Conservation (phyloP, 2,888 invertebrate genomes). For the Epirrhoe tristata region DNA sequence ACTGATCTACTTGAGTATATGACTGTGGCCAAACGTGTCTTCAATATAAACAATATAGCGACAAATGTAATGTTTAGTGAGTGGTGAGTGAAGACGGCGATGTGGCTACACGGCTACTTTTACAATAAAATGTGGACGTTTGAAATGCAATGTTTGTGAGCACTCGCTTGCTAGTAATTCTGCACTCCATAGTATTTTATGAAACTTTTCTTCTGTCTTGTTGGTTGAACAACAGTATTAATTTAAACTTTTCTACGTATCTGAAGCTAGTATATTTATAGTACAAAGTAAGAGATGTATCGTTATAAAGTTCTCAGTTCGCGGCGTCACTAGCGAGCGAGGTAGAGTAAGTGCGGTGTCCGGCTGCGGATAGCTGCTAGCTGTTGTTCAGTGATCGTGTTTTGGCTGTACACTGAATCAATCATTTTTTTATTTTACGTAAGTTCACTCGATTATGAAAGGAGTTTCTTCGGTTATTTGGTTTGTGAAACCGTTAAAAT, state of each 20-base stretch:
- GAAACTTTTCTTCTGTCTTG: constrained; percentile 32
- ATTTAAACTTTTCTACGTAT: constrained; percentile 27
- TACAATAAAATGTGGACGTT: constrained; percentile 37
- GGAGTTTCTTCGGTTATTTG: constrained; percentile 51
- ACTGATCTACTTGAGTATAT: constrained; percentile 4
- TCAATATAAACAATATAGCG: constrained; percentile 19
- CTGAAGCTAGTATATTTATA: constrained; percentile 49
- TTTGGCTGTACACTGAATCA: constrained; percentile 57
- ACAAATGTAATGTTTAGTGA: constrained; percentile 26
- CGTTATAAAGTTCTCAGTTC: constrained; percentile 24
- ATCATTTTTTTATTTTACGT: constrained; percentile 53
- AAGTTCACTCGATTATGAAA: constrained; percentile 53
- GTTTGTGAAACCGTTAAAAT: constrained; percentile 62
- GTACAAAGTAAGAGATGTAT: constrained; percentile 53
- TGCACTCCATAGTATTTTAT: constrained; percentile 33
- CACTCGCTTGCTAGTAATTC: constrained; percentile 66
- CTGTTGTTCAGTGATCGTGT: constrained; percentile 59
- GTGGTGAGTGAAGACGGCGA: constrained; percentile 31
- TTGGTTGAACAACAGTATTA: constrained; percentile 36
- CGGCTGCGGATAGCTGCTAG: constrained; percentile 58
- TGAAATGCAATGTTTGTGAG: constrained; percentile 35
- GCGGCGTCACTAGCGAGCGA: constrained; percentile 65
- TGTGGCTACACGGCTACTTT: constrained; percentile 28
- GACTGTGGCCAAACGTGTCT: constrained; percentile 25
- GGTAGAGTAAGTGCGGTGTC: constrained; percentile 44